These are phyloP conservation scores for Scaptomyza parva DNA, from an alignment of 2,888 invertebrate genomes.

Conservation along the genomic window DNA sequence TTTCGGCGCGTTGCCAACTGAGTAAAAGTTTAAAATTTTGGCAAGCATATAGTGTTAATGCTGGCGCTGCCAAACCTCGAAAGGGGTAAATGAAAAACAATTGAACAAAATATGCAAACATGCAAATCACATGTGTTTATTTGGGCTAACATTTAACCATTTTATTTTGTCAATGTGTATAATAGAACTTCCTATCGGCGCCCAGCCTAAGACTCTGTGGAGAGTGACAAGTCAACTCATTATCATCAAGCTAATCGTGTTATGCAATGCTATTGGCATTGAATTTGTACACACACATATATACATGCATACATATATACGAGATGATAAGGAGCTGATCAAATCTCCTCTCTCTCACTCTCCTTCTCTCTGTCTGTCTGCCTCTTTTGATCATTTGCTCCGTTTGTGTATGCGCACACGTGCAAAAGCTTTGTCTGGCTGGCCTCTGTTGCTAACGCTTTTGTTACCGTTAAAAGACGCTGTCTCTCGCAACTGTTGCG, in stretches of 20 bases:
- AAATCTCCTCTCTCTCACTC: constrained; percentile 1
- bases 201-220: constrained; percentile 7
- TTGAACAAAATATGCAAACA: constrained; percentile 35
- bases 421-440: constrained; percentile 16
- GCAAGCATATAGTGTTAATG: constrained; percentile 42
- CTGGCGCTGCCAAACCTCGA: constrained; percentile 66
- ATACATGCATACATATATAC: constrained; percentile 4
- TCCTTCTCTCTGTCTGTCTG: constrained; percentile 4
- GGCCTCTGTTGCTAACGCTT: constrained; percentile 44
- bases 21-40: constrained; percentile 57
- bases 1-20: constrained; percentile 62
- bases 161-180: constrained; percentile 8
- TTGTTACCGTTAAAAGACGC: constrained; percentile 28
- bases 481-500: constrained; percentile 63
- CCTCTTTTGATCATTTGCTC: constrained; percentile 30
- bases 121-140: constrained; percentile 5
- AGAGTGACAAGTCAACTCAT: constrained; percentile 13
- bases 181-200: constrained; percentile 12
- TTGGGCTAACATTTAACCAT: constrained; percentile 38
- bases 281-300: constrained; percentile 32
- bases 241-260: constrained; percentile 38
- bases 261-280: constrained; percentile 58
- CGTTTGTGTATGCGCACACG: constrained; percentile 41
- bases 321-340: constrained; percentile 33
- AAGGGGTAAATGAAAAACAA: constrained; percentile 80